Percentiles rank a stretch among this genome's conserved stretches.
Evolutionary conservation across 2,888 invertebrate genomes (phyloP).

Genomic region (Nematopogon swammerdamellus): DNA sequence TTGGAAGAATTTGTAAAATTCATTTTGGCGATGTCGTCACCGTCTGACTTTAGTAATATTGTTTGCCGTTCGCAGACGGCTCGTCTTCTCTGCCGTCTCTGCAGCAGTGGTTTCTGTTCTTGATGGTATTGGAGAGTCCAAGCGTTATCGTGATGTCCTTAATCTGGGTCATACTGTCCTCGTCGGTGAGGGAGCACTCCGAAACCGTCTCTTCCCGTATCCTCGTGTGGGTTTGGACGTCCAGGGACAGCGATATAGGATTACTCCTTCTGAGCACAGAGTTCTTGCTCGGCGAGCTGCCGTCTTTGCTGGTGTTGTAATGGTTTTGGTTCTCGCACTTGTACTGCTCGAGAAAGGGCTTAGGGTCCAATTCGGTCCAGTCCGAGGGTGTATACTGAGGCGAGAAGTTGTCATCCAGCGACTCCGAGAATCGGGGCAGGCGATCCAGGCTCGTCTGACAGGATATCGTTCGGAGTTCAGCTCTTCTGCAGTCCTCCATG

Average conservation of each 20-base stretch:
- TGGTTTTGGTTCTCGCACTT: not conserved
- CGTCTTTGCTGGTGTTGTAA: not conserved
- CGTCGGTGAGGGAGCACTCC: constrained; percentile 17
- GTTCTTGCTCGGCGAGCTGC: not conserved
- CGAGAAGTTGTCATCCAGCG: not conserved
- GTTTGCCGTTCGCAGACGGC: not conserved
- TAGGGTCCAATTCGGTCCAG: constrained; percentile 16
- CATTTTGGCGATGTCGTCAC: too few species aligned
- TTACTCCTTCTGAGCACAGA: not conserved
- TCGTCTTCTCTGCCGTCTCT: not conserved
- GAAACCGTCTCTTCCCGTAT: constrained; percentile 12
- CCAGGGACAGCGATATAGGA: not conserved
- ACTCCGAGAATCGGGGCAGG: constrained; percentile 11
- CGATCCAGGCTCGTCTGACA: constrained; percentile 36
- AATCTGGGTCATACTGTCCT: constrained; percentile 27
- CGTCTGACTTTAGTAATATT: not conserved
- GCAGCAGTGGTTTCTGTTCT: not conserved
- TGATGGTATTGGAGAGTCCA: constrained; percentile 7
- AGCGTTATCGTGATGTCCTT: constrained; percentile 35
- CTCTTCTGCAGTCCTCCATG: constrained; percentile 8
- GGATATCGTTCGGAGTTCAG: constrained; percentile 27
- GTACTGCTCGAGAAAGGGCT: constrained; percentile 11
- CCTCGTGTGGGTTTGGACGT: constrained; percentile 2
- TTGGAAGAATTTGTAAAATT: too few species aligned
- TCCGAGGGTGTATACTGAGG: not conserved